Conservation (phyloP, 1,140 invertebrate genomes). For the Drosophila persimilis region DNA sequence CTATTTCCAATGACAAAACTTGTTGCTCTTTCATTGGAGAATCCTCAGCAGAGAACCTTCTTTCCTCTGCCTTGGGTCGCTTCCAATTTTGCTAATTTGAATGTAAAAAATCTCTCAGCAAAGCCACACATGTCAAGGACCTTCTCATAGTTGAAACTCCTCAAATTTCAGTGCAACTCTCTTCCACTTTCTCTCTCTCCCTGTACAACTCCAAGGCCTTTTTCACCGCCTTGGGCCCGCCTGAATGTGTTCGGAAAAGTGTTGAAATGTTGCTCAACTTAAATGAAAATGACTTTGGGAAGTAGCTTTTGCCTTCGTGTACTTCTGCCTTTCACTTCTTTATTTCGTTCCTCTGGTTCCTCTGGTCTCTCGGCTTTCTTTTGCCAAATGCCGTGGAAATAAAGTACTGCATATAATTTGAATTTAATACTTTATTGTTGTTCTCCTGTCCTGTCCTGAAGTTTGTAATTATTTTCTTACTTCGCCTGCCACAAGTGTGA, state of each 20-base stretch:
- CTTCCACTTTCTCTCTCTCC: conserved; percentile 12
- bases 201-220: neutral
- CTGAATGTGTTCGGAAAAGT: conserved; percentile 66
- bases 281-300: conserved; percentile 78
- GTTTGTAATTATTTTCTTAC: conserved; percentile 80
- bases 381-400: conserved; percentile 16
- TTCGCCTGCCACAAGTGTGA: conserved; percentile 72
- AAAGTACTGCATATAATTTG: conserved; percentile 43
- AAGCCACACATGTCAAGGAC: too few species aligned
- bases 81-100: too few species aligned
- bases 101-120: too few species aligned
- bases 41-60: too few species aligned
- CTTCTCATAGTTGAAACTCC: neutral
- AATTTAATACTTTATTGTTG: conserved; percentile 54
- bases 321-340: conserved; percentile 4
- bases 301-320: conserved; percentile 37
- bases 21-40: too few species aligned
- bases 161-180: conserved; percentile 3
- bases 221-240: conserved; percentile 34
- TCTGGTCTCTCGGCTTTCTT: neutral
- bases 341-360: neutral
- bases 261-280: conserved; percentile 78
- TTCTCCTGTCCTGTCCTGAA: conserved; percentile 32
- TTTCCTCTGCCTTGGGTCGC: too few species aligned
- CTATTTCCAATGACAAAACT: too few species aligned